Conservation (phyloP, 2,888 invertebrate genomes). For the Eilema depressum region DNA sequence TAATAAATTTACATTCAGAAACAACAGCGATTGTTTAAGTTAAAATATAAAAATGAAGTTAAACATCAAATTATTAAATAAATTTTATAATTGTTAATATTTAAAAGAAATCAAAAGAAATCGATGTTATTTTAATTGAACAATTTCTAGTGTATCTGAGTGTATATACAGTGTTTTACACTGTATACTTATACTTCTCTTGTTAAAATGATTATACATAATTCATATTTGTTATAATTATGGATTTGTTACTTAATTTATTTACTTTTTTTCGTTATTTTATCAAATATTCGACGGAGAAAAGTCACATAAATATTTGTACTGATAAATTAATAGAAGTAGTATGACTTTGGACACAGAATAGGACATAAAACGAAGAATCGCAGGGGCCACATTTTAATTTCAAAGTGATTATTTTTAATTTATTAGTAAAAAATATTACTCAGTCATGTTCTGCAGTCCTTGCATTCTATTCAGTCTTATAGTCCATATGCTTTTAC, state of each 20-base stretch:
- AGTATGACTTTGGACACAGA: background rate
- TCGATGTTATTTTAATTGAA: conserved; percentile 21
- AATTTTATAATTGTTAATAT: conserved; percentile 27
- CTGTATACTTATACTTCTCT: conserved; percentile 40
- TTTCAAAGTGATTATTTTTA: conserved; percentile 10
- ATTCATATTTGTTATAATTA: conserved; percentile 43
- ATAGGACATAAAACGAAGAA: no score
- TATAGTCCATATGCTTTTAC: conserved; percentile 1
- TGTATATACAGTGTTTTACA: conserved; percentile 31
- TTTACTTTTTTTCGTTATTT: conserved; percentile 36
- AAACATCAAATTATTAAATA: conserved; percentile 40
- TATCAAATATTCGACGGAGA: background rate
- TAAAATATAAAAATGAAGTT: conserved; percentile 1
- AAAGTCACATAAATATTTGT: background rate
- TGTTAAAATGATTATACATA: conserved; percentile 45
- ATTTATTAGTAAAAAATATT: conserved; percentile 18
- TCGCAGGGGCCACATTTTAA: conserved; percentile 9
- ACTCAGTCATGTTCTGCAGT: background rate
- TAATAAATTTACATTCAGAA: background rate
- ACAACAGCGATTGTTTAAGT: conserved; percentile 44
- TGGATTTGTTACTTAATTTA: conserved; percentile 47
- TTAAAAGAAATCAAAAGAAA: background rate
- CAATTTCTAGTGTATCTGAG: conserved; percentile 31
- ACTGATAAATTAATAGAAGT: conserved; percentile 15
- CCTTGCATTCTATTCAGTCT: no score